These are phyloP conservation scores for Tauraco hartlaubi DNA, from an alignment of 2,797 vertebrate genomes.

Conservation along the genomic window DNA sequence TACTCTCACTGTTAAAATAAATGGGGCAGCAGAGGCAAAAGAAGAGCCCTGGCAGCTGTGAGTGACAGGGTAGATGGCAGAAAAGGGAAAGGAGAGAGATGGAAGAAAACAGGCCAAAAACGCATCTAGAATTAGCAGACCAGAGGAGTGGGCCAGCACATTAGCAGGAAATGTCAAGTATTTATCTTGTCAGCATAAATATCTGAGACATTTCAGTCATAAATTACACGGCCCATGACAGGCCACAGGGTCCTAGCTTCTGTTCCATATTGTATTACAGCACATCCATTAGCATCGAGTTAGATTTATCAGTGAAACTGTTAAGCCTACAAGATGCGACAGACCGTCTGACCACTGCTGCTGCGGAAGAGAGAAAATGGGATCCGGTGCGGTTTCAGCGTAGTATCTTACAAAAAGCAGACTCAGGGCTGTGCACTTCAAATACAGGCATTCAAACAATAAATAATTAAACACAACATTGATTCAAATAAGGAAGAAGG, in stretches of 20 bases:
- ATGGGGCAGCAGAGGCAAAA: background rate
- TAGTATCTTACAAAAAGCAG: background rate
- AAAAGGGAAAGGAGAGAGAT: background rate
- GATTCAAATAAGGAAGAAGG: conserved; percentile 2
- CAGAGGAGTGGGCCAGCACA: background rate
- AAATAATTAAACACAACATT: conserved; percentile 46
- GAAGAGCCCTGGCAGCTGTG: background rate
- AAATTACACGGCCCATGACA: background rate
- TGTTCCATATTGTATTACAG: background rate
- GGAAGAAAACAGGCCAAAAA: background rate
- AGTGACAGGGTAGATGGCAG: background rate
- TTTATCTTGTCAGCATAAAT: conserved; percentile 18
- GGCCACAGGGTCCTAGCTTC: background rate
- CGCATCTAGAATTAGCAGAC: background rate
- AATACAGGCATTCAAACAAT: background rate
- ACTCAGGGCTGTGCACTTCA: background rate
- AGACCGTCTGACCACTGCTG: background rate
- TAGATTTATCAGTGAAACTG: background rate
- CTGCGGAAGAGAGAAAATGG: background rate
- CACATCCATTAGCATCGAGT: background rate
- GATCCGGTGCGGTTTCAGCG: background rate
- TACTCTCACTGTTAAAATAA: background rate
- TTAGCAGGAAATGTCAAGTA: background rate
- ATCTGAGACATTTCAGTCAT: conserved; percentile 9
- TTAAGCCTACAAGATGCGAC: background rate